Evolutionary conservation across 2,888 invertebrate genomes (phyloP).

Genomic region (Pelosia muscerda): DNA sequence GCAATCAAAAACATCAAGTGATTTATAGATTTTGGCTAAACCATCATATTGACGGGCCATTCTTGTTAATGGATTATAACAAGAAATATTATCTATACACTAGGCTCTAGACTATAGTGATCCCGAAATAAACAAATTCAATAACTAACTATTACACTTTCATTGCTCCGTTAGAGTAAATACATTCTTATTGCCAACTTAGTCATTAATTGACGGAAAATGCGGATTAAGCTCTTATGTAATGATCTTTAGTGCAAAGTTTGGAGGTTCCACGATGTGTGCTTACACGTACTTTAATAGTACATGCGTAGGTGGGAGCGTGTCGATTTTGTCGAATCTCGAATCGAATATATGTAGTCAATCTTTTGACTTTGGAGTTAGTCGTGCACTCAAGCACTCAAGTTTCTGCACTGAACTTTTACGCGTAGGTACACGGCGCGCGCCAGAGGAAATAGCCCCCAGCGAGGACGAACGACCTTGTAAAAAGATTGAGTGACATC

Average conservation of each 20-base stretch:
- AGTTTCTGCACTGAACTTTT: slow-evolving; percentile 45
- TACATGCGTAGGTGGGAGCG: slow-evolving; percentile 7
- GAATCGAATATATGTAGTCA: slow-evolving; percentile 34
- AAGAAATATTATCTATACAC: too few species aligned
- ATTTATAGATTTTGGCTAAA: too few species aligned
- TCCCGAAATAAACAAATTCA: too few species aligned
- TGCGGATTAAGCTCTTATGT: slow-evolving; percentile 9
- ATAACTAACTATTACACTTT: background rate
- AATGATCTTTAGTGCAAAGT: slow-evolving; percentile 17
- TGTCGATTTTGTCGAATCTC: slow-evolving; percentile 12
- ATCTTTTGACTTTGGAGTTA: slow-evolving; percentile 44
- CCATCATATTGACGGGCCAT: too few species aligned
- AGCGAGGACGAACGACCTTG: slow-evolving; percentile 40
- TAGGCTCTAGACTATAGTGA: too few species aligned
- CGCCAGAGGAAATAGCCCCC: slow-evolving; percentile 32
- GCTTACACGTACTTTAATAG: slow-evolving; percentile 6
- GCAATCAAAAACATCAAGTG: too few species aligned
- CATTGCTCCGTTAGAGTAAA: background rate
- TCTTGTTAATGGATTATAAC: too few species aligned
- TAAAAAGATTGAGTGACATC: slow-evolving; percentile 45
- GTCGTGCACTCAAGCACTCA: slow-evolving; percentile 40
- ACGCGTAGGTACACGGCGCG: slow-evolving; percentile 30
- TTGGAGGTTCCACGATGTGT: slow-evolving; percentile 11
- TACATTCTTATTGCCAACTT: background rate
- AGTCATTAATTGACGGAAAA: background rate